A percentile compares a stretch with the other conserved stretches of the same genome.
Evolutionary conservation across 1,140 invertebrate genomes (phyloP).

Genomic region (Hycleus phaleratus): DNA sequence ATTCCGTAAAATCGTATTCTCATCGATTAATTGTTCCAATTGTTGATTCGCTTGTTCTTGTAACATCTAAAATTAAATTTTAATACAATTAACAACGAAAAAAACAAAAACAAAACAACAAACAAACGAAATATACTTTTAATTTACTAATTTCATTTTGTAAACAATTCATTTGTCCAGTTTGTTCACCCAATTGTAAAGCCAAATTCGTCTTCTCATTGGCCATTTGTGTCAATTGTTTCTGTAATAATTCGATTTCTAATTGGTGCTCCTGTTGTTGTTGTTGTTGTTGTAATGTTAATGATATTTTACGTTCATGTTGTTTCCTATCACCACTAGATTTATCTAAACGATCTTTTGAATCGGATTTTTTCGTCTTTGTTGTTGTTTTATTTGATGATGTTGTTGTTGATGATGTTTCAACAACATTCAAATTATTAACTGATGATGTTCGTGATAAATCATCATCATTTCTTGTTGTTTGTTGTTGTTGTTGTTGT

Average conservation of each 20-base stretch:
- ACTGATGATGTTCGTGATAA: conserved; percentile 36
- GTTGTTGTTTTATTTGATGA: too few species aligned
- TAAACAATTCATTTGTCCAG: conserved; percentile 43
- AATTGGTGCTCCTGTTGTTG: conserved; percentile 25
- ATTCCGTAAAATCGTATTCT: conserved; percentile 64
- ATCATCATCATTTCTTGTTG: conserved; percentile 27
- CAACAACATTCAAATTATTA: conserved; percentile 31
- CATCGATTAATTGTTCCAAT: conserved; percentile 58
- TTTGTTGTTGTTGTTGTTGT: conserved; percentile 17
- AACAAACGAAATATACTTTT: conserved; percentile 38
- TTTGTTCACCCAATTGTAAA: conserved; percentile 45
- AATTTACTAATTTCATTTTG: conserved; percentile 45
- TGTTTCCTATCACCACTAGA: background rate
- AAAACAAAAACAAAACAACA: too few species aligned
- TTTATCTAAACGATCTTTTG: too few species aligned
- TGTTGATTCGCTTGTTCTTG: conserved; percentile 55
- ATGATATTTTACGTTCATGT: conserved; percentile 3
- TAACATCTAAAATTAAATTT: conserved; percentile 14
- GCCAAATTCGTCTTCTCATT: conserved; percentile 47
- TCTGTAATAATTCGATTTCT: conserved; percentile 43
- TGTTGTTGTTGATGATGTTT: conserved; percentile 2
- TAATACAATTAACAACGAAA: background rate
- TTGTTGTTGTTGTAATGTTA: background rate
- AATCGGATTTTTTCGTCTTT: too few species aligned
- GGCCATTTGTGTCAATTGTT: conserved; percentile 44